These are phyloP conservation scores for Drosophila albomicans DNA, from an alignment of 1,140 invertebrate species.

Conservation along the genomic window DNA sequence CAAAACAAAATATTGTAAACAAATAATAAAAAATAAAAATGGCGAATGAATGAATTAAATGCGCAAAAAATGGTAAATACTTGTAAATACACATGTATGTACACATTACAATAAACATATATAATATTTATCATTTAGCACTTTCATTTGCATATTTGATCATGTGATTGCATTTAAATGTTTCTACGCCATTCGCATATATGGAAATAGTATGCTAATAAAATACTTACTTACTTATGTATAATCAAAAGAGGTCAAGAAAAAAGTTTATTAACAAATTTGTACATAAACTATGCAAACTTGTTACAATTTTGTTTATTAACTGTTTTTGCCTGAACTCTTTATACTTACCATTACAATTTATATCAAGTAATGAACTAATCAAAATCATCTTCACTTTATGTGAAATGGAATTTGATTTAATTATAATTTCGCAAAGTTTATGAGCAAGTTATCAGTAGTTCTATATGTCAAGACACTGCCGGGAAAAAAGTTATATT, in stretches of 20 bases:
- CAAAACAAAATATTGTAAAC: slow-evolving; percentile 65
- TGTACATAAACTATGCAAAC: too few relatives aligned
- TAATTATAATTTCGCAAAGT: slow-evolving; percentile 24
- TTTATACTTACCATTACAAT: too few relatives aligned
- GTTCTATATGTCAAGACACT: slow-evolving; percentile 16
- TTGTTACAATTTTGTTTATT: too few relatives aligned
- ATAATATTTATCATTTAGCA: slow-evolving; percentile 29
- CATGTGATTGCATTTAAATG: slow-evolving; percentile 16
- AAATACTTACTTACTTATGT: too few relatives aligned
- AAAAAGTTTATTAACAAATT: too few relatives aligned
- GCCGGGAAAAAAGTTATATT: slow-evolving; percentile 64
- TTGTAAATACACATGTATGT: slow-evolving; percentile 44
- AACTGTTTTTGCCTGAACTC: too few relatives aligned
- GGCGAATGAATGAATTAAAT: neutral
- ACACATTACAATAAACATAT: slow-evolving; percentile 26
- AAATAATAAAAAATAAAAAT: slow-evolving; percentile 39
- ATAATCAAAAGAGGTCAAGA: too few relatives aligned
- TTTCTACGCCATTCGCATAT: neutral
- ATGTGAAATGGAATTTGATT: neutral
- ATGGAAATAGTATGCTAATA: neutral
- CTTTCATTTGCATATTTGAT: slow-evolving; percentile 40
- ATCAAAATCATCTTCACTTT: too few relatives aligned
- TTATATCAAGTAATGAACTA: too few relatives aligned
- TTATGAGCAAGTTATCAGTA: slow-evolving; percentile 33
- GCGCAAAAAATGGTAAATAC: slow-evolving; percentile 28